A percentile compares a stretch with the other conserved stretches of the same genome.
Conservation (phyloP, 35 echinoderm and acorn worm genomes). For the Apostichopus parvimensis region DNA sequence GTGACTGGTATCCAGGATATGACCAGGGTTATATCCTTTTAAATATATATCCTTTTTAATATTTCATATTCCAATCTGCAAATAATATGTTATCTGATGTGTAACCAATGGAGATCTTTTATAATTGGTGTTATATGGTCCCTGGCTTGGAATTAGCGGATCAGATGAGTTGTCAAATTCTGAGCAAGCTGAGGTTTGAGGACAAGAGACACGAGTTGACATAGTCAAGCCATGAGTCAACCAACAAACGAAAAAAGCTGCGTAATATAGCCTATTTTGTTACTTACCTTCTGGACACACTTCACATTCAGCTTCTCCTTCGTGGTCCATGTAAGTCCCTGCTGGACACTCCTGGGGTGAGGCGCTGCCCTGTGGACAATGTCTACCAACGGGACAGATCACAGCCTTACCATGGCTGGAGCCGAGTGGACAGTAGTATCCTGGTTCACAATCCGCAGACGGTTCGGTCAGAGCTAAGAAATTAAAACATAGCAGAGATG, state of each 20-base stretch:
- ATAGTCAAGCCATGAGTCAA: too few species aligned
- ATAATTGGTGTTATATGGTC: too few species aligned
- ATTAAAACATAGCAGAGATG: not conserved
- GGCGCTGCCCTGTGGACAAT: slow-evolving; percentile 87
- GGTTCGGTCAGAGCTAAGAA: slow-evolving; percentile 65
- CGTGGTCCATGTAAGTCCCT: slow-evolving; percentile 84
- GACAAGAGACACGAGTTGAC: too few species aligned
- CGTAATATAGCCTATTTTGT: not conserved
- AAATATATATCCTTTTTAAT: too few species aligned
- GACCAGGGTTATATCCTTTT: too few species aligned
- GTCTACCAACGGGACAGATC: slow-evolving; percentile 90
- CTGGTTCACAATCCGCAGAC: slow-evolving; percentile 71
- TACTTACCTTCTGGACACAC: slow-evolving; percentile 90
- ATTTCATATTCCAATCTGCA: too few species aligned
- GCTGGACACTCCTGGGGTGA: slow-evolving; percentile 81
- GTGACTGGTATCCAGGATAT: too few species aligned
- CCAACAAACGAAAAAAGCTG: not conserved
- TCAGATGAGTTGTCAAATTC: too few species aligned
- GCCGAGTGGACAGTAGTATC: slow-evolving; percentile 86
- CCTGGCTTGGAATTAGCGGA: too few species aligned
- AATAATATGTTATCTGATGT: too few species aligned
- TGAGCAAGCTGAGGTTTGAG: too few species aligned
- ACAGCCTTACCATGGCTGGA: slow-evolving; percentile 65
- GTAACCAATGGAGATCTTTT: too few species aligned
- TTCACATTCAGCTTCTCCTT: slow-evolving; percentile 80